Evolutionary conservation across 2,888 invertebrate species (phyloP).

Genomic region (Cyrtodaria siliqua): DNA sequence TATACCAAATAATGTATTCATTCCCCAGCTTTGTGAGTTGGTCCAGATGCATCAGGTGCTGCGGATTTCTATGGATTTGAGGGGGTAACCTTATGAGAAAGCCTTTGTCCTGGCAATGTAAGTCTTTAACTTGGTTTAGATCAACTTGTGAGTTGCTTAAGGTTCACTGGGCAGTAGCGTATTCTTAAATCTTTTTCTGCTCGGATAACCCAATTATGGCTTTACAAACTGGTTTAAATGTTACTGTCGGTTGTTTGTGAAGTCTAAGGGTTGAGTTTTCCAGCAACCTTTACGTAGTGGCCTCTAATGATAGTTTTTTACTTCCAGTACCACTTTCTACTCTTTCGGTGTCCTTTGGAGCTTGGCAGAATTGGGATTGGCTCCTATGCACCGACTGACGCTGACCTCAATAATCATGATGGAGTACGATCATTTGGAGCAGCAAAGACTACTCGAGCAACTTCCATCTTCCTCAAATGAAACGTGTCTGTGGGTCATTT

Average conservation of each 20-base stretch:
- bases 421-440: constrained; percentile 32
- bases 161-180: constrained; percentile 59
- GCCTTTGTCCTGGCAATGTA: constrained; percentile 61
- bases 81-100: constrained; percentile 62
- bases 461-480: constrained; percentile 61
- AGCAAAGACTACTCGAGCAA: no score
- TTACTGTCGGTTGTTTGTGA: constrained; percentile 55
- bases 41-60: constrained; percentile 51
- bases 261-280: constrained; percentile 44
- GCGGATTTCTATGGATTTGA: constrained; percentile 58
- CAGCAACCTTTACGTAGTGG: constrained; percentile 40
- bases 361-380: constrained; percentile 46
- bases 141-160: constrained; percentile 62
- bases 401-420: constrained; percentile 45
- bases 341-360: not conserved
- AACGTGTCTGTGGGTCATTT: constrained; percentile 35
- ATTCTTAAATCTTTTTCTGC: constrained; percentile 64
- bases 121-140: constrained; percentile 63
- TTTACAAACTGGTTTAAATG: constrained; percentile 66
- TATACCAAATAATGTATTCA: constrained; percentile 22
- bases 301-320: constrained; percentile 4
- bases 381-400: constrained; percentile 37
- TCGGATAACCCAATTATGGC: constrained; percentile 64
- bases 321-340: not conserved
- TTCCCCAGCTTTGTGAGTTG: constrained; percentile 5